phyloP scores from a whole-genome alignment of 2,113 vertebrate species.

The Trematocara unimaculatum region DNA sequence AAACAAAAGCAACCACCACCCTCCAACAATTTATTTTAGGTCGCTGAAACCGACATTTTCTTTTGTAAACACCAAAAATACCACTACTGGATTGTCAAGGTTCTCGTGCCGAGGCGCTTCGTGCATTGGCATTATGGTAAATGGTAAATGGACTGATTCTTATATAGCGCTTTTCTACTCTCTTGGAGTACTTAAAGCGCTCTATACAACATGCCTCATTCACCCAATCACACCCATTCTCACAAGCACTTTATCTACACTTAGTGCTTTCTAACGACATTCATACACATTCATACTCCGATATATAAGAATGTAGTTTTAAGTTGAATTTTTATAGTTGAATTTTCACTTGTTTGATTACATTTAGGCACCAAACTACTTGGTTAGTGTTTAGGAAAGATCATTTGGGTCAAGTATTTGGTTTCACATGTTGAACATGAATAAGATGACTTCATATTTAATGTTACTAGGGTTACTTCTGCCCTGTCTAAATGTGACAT shows the following conservation, averaged over 20 bases:
- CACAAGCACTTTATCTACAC: no score
- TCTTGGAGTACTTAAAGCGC: no score
- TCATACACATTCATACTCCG: no score
- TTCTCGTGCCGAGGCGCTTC: background rate
- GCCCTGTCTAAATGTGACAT: background rate
- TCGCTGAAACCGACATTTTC: fast-evolving
- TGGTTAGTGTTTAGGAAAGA: background rate
- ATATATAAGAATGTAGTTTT: background rate
- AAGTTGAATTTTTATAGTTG: background rate
- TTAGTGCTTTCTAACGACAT: no score
- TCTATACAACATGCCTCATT: no score
- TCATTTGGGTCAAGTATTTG: background rate
- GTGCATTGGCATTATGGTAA: background rate
- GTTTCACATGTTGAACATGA: background rate
- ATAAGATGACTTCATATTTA: background rate
- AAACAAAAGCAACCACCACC: background rate
- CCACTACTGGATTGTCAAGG: background rate
- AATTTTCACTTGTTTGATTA: background rate
- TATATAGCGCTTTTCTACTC: no score
- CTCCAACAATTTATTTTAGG: background rate
- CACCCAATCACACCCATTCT: no score
- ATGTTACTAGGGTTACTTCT: background rate
- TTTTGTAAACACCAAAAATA: background rate
- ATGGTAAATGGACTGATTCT: no score
- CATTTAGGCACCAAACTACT: background rate